Evolutionary conservation across 2,797 vertebrate species (phyloP), one percentile per base, ranked within the genome.

Genomic region (Limnodromus scolopaceus): DNA sequence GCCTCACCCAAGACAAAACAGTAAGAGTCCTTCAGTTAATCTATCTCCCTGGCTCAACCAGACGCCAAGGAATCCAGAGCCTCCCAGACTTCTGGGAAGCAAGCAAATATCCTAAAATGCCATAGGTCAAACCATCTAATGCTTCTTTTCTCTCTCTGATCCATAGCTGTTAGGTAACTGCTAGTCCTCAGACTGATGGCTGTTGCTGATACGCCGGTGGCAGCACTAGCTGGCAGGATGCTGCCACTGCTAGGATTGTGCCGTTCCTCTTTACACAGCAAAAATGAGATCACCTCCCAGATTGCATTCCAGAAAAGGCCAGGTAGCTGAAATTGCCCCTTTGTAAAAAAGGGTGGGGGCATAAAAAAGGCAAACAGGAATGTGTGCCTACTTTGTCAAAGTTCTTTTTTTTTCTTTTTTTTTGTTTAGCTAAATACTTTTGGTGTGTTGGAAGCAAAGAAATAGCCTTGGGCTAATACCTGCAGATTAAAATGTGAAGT

Each of bases 1-100:
- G 32, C 92, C 90, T 95, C 93, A 87, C 86, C 81, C 90, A 93
- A 94, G 93, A 93, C 90, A 96, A 89, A 96, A 95, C 75, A 93
- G 71, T 70, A 93, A 91, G 27, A 90, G 84, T 53, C 55, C 70
- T 95, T 93, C 90, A 85, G 70, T 87, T 91, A 84, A 95, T 92
- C 90, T 89, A 10, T 77, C 71, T 89, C 49, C 75, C 71, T 89
- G 92, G 34, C 68, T 91, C 60, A 84, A 57, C 16, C 28, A 82
- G 64, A 83, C 0, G 4, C 64, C 93, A 94, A 80, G 71, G 86
- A 91, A 96, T 85, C 92, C 87, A 84, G 90, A 95, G 70, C 80
- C 89, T 97, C 89, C 68, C 86, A 95, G 90, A 55, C 22, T 90
- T 75, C 93, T 95, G 84, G 88, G 91, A 96, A 94, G 57, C 25